phyloP scores from a whole-genome alignment of 2,888 invertebrate species.

The Oligia latruncula region DNA sequence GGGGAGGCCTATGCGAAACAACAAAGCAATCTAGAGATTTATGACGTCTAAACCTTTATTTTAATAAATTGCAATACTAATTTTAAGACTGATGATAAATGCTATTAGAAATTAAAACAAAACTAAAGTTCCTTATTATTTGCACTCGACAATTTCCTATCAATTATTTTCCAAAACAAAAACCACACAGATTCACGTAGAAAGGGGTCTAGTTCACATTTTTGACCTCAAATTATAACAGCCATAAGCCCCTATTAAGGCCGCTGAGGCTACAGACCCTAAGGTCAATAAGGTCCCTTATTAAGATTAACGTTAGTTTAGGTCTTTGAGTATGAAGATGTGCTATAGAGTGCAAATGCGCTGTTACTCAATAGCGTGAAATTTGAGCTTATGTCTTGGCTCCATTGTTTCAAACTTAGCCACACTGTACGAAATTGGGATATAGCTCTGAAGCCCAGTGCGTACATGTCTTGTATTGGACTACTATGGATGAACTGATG shows the following conservation, averaged over 20 bases:
- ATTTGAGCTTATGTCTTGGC: background rate
- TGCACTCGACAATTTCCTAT: background rate
- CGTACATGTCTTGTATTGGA: background rate
- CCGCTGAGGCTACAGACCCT: constrained; percentile 45
- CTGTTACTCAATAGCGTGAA: background rate
- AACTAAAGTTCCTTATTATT: background rate
- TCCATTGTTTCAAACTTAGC: too few species aligned
- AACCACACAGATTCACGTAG: constrained; percentile 24
- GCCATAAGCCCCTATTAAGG: constrained; percentile 43
- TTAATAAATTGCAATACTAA: too few species aligned
- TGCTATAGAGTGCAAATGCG: constrained; percentile 2
- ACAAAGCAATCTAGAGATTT: too few species aligned
- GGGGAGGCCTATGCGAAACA: too few species aligned
- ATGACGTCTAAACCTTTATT: too few species aligned
- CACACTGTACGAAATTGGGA: too few species aligned
- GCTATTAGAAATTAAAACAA: background rate
- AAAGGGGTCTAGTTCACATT: constrained; percentile 53
- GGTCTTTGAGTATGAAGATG: constrained; percentile 28
- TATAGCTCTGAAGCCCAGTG: too few species aligned
- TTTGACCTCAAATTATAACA: constrained; percentile 56
- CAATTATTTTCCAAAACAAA: constrained; percentile 20
- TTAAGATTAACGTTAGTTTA: constrained; percentile 51
- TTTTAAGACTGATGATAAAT: too few species aligned
- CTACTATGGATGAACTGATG: background rate
- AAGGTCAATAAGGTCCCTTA: constrained; percentile 59